Evolutionary conservation across 2,797 vertebrate species (phyloP), one percentile per base, ranked within the genome.

Genomic region (Sebastes diaconus): DNA sequence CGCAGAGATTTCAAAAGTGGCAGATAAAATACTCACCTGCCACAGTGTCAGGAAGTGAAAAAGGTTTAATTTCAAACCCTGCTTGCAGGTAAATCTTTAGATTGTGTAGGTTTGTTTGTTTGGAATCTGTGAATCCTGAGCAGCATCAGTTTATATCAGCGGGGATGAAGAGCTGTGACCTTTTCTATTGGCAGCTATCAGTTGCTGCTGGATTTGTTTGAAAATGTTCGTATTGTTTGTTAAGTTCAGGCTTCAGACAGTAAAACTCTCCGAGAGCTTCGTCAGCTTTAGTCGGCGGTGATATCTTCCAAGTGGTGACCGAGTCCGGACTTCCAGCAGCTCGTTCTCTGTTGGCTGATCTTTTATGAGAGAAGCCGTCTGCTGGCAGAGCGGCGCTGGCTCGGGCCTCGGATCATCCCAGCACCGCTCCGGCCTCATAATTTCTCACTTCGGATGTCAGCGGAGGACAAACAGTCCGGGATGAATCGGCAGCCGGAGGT

Each of bases 401-500:
- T 25, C 57, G 1, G 50, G 64, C 34, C n/a, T 78, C 14, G 57
- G 46, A 85, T 76, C 73, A 52, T 57, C 65, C n/a, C 36, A 22
- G 67, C 67, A 54, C 30, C 55, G 6, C 75, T 67, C n/a, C 20
- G 22, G 70, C 78, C 63, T 85, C 79, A 75, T 85, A 46, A 76
- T 54, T 77, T 71, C 78, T 91, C 67, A 64, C 67, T 68, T 46
- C 46, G 72, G 85, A 85, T 32, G 79, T 85, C 77, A 77, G 73
- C 4, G 18, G 50, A 80, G 52, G 87, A 87, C 80, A 84, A 87
- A 87, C 82, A 66, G 83, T 85, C 77, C 68, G 59, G 58, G 77
- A 71, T 46, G 75, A 72, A 36, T 83, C 73, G 24, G 42, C 68
- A 68, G 77, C 29, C 13, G 5, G 79, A 42, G 76, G 57, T 73